Evolutionary conservation across 2,113 vertebrate species (phyloP).

Genomic region (Pomatorhinus ruficollis): DNA sequence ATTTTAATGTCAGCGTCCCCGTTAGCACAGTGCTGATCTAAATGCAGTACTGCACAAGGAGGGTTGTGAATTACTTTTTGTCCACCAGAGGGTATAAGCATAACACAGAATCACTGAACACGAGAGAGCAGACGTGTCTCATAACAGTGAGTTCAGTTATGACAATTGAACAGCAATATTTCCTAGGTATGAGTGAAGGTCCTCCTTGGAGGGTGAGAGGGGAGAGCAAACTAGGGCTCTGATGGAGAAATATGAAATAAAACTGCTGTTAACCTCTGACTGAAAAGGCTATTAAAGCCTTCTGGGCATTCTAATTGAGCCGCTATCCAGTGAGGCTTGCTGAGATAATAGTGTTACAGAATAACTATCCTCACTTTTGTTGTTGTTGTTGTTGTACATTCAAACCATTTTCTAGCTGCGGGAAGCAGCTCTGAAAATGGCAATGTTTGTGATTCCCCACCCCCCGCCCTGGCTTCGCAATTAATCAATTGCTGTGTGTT

Average conservation of each 20-base stretch:
- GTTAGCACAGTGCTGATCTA: neutral
- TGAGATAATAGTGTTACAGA: neutral
- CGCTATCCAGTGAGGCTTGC: neutral
- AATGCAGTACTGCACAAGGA: neutral
- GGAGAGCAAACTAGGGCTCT: neutral
- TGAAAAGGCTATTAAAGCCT: neutral
- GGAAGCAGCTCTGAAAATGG: neutral
- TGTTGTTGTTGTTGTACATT: neutral
- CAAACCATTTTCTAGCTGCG: neutral
- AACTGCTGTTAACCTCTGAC: neutral
- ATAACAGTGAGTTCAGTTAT: neutral
- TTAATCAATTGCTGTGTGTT: neutral
- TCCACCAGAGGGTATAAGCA: constrained; percentile 41
- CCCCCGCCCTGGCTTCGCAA: fast-evolving
- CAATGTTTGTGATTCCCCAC: neutral
- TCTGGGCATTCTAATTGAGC: neutral
- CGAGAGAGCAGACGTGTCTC: neutral
- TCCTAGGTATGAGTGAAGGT: neutral
- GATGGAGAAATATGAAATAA: neutral
- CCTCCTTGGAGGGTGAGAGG: neutral
- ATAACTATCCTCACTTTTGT: neutral
- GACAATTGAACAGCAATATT: neutral
- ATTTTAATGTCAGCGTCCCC: neutral
- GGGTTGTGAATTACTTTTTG: neutral
- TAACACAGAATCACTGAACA: neutral